Evolutionary conservation across 2,888 invertebrate genomes (phyloP), one percentile per base, ranked within the genome.

Genomic region (Melinaea marsaeus): DNA sequence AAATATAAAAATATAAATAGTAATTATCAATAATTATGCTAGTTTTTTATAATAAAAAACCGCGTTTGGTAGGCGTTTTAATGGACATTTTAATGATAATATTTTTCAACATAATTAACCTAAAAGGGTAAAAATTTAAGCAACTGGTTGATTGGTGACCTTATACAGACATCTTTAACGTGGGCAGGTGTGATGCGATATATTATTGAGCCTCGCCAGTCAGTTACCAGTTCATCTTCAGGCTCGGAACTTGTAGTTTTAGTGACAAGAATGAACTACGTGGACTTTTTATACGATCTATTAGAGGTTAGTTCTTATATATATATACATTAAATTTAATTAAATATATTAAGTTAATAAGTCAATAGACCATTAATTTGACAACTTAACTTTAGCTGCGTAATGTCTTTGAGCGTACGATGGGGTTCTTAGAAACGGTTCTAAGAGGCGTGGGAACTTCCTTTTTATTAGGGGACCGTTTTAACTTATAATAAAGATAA

Each of bases 251-350:
- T 51, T 73, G 70, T 67, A 63, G 72, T 63, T 42, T 56, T 35
- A 54, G 56, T 58, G 58, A 57, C 33, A 57, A 58, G 61, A 79
- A 88, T 88, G 86, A 85, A 82, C 75, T 88, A 87, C 73, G 85
- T 88, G 67, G 85, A 86, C 61, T 87, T 88, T 70, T 75, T 89
- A 22, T 86, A 89, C 71, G 88, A 88, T 68, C 75, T 88, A 42
- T 72, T 89, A 13, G 85, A 90, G 88, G 89, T 88, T 69, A 77
- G 84, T 59, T 46, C 4, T 58, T 54, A 57, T 48, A 48, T 48
- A 48, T 48, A 48, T 6, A 6, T 37, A 37, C 4, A 1, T 2
- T 37, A 37, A 37, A 37, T 6, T 37, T 37, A 37, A 37, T 37
- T 37, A 9, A 9, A 42, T 42, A 42, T 42, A 42, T 9, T 11